A percentile compares a stretch with the other conserved stretches of the same genome.
Evolutionary conservation across 2,888 invertebrate genomes (phyloP).

Genomic region (Timandra comae): DNA sequence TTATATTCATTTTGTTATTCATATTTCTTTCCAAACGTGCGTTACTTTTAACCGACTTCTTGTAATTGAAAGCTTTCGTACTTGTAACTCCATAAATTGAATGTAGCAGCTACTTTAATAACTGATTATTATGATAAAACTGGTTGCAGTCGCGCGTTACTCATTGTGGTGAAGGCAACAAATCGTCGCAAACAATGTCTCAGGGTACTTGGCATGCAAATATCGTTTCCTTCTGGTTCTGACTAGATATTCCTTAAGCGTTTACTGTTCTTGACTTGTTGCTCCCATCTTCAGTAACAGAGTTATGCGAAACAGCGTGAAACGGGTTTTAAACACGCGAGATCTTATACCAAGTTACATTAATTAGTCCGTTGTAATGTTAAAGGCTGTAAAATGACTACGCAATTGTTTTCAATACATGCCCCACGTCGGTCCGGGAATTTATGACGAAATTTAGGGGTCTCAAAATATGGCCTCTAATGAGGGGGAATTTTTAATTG

Average conservation of each 20-base stretch:
- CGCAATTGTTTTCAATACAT: no score
- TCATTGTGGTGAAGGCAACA: slow-evolving; percentile 1
- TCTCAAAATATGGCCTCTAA: no score
- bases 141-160: slow-evolving; percentile 4
- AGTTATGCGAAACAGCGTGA: slow-evolving; percentile 38
- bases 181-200: not conserved
- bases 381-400: not conserved
- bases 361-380: slow-evolving; percentile 38
- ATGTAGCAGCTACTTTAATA: slow-evolving; percentile 6
- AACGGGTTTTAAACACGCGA: slow-evolving; percentile 52
- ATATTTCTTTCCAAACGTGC: no score
- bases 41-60: no score
- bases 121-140: no score
- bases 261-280: slow-evolving; percentile 34
- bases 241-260: slow-evolving; percentile 5
- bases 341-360: slow-evolving; percentile 48
- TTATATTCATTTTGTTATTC: no score
- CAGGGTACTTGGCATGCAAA: slow-evolving; percentile 2
- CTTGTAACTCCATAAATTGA: slow-evolving; percentile 4
- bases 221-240: slow-evolving; percentile 6
- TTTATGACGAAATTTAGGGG: no score
- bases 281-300: slow-evolving; percentile 31
- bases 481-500: no score
- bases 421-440: no score
- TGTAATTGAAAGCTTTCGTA: no score